Evolutionary conservation across 2,888 invertebrate species (phyloP).

Genomic region (Drosophila aldrichi): DNA sequence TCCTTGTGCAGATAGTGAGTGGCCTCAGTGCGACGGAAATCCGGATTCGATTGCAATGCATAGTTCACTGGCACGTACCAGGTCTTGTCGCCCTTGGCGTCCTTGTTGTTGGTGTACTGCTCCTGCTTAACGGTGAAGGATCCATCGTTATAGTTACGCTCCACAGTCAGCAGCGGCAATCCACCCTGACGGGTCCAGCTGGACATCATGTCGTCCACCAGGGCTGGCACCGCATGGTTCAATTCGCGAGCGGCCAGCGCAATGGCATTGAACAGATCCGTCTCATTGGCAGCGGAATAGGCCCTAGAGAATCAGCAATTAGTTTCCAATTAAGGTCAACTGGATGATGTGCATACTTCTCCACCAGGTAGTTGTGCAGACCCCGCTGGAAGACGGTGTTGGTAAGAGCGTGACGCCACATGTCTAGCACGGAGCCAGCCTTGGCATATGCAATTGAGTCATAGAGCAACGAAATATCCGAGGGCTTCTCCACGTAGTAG

Average conservation of each 20-base stretch:
- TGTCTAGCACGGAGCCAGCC: slow-evolving; percentile 89
- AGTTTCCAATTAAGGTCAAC: neutral
- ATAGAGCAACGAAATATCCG: slow-evolving; percentile 93
- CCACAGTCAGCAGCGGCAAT: slow-evolving; percentile 87
- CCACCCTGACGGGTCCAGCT: slow-evolving; percentile 88
- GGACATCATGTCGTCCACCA: slow-evolving; percentile 88
- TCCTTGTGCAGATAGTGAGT: slow-evolving; percentile 69
- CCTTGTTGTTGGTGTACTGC: slow-evolving; percentile 69
- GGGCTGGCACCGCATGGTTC: slow-evolving; percentile 64
- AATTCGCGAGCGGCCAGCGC: slow-evolving; percentile 70
- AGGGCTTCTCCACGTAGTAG: slow-evolving; percentile 92
- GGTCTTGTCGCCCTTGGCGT: slow-evolving; percentile 27
- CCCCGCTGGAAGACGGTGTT: slow-evolving; percentile 80
- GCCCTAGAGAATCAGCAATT: neutral
- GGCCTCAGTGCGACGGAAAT: slow-evolving; percentile 80
- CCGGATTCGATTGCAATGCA: slow-evolving; percentile 68
- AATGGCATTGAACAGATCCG: slow-evolving; percentile 75
- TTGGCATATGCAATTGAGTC: slow-evolving; percentile 95
- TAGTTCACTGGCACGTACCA: slow-evolving; percentile 84
- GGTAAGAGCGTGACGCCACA: slow-evolving; percentile 83
- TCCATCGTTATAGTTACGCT: slow-evolving; percentile 85
- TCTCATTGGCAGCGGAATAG: slow-evolving; percentile 71
- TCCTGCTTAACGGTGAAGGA: slow-evolving; percentile 87
- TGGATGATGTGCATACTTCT: slow-evolving; percentile 68
- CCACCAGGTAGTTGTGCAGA: slow-evolving; percentile 77